These are phyloP conservation scores for Pelosia muscerda DNA, from an alignment of 2,888 invertebrate genomes.

Conservation along the genomic window DNA sequence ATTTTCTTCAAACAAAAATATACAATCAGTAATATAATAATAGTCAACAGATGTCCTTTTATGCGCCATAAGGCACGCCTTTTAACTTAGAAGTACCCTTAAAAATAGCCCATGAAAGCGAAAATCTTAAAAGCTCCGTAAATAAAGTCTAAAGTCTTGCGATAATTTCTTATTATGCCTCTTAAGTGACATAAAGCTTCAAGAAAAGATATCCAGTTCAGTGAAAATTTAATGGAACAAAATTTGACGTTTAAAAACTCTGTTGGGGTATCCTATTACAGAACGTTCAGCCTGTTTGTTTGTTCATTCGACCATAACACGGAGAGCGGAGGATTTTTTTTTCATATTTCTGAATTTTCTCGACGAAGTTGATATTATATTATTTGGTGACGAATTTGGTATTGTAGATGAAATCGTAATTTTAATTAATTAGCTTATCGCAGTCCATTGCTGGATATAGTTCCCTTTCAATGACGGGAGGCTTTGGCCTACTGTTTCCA, in stretches of 20 bases:
- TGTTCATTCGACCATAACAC: not conserved
- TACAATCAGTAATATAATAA: not conserved
- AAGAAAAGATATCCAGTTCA: slow-evolving; percentile 4
- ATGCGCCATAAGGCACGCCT: not conserved
- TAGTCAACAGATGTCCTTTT: not conserved
- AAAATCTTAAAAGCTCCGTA: slow-evolving; percentile 1
- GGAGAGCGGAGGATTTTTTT: not conserved
- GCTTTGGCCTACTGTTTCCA: no score
- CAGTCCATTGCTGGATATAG: no score
- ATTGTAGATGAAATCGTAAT: no score
- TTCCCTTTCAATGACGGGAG: no score
- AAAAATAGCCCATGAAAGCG: not conserved
- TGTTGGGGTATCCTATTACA: not conserved
- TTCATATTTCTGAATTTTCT: no score
- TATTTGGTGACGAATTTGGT: no score
- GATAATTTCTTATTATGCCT: not conserved
- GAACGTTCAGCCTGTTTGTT: not conserved
- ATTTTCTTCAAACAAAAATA: not conserved
- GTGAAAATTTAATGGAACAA: not conserved
- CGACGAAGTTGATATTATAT: no score
- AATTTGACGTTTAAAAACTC: not conserved
- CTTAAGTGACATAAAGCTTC: not conserved
- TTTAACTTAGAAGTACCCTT: not conserved
- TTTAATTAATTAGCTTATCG: no score
- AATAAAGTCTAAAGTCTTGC: not conserved